phyloP scores from a whole-genome alignment of 2,888 invertebrate species.

The Parascotia fuliginaria region DNA sequence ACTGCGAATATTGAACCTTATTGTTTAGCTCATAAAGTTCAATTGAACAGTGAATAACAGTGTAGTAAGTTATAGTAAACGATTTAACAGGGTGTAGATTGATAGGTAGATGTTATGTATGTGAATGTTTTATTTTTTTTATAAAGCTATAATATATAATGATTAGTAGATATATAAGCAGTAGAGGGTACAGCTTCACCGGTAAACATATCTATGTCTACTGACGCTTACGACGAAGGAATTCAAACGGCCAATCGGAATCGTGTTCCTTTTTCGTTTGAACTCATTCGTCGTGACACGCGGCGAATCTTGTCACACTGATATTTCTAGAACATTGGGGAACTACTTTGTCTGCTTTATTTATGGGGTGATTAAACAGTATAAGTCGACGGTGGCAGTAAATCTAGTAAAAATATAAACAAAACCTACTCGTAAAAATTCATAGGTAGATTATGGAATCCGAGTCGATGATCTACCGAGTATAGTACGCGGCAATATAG shows the following conservation, averaged over 20 bases:
- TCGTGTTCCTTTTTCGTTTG: slow-evolving; percentile 20
- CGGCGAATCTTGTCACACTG: slow-evolving; percentile 59
- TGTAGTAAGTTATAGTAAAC: slow-evolving; percentile 38
- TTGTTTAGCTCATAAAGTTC: slow-evolving; percentile 33
- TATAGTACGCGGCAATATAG: background rate
- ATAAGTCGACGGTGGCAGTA: no score
- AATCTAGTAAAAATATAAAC: background rate
- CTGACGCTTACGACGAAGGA: slow-evolving; percentile 52
- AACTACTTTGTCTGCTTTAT: background rate
- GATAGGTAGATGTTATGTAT: slow-evolving; percentile 84
- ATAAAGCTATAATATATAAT: slow-evolving; percentile 50
- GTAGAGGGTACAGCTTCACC: slow-evolving; percentile 69
- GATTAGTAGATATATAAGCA: slow-evolving; percentile 57
- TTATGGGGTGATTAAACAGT: no score
- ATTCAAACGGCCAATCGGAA: slow-evolving; percentile 37
- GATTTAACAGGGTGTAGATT: slow-evolving; percentile 62
- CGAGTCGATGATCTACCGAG: no score
- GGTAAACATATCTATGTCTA: slow-evolving; percentile 45
- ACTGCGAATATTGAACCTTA: slow-evolving; percentile 48
- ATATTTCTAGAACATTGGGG: slow-evolving; percentile 33
- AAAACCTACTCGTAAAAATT: background rate
- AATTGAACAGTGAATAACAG: slow-evolving; percentile 47
- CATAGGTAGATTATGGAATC: background rate
- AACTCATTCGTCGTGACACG: slow-evolving; percentile 52
- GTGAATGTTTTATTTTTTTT: slow-evolving; percentile 66